Percentiles rank a stretch among this genome's conserved stretches.
Evolutionary conservation across 2,888 invertebrate genomes (phyloP).

Genomic region (Himalopsyche japonica): DNA sequence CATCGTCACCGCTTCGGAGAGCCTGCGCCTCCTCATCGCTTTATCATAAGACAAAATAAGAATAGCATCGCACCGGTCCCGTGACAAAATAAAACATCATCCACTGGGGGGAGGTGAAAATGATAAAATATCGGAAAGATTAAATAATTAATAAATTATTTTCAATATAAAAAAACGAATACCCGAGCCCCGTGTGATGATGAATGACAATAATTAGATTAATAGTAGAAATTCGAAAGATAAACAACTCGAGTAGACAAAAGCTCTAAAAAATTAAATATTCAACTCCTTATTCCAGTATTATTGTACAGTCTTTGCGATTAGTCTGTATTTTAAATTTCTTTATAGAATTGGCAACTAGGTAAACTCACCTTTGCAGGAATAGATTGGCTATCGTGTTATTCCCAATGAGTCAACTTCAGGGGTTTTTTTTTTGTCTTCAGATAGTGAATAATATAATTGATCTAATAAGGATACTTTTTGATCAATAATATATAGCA

Average conservation of each 20-base stretch:
- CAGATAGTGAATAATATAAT: too few relatives aligned
- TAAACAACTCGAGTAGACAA: background rate
- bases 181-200: background rate
- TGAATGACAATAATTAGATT: background rate
- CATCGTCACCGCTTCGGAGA: background rate
- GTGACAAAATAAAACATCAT: background rate
- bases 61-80: background rate
- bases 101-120: background rate
- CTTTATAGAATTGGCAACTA: too few relatives aligned
- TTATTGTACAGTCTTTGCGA: too few relatives aligned
- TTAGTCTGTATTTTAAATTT: too few relatives aligned
- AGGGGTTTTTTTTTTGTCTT: too few relatives aligned
- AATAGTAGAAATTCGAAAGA: background rate
- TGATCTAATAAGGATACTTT: too few relatives aligned
- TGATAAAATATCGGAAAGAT: background rate
- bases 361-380: too few relatives aligned
- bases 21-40: background rate
- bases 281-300: too few relatives aligned
- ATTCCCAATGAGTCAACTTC: too few relatives aligned
- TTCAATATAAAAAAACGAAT: background rate
- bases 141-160: background rate
- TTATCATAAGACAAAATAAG: background rate
- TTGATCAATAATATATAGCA: too few relatives aligned
- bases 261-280: too few relatives aligned
- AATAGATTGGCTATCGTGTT: too few relatives aligned